These are phyloP conservation scores for Spodoptera littoralis DNA, from an alignment of 2,888 invertebrate genomes.

Conservation along the genomic window DNA sequence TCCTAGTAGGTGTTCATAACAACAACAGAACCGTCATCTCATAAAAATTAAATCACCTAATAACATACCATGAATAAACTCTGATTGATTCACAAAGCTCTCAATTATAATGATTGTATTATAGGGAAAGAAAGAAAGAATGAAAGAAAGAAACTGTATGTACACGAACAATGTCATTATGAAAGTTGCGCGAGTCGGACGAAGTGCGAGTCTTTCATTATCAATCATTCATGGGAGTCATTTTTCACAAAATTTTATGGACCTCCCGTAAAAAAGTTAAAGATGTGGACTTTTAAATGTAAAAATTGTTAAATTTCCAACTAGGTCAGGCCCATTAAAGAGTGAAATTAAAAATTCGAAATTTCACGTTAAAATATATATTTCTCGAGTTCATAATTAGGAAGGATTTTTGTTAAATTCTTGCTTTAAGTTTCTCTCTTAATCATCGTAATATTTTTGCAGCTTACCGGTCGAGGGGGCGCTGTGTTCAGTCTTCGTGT, in stretches of 20 bases:
- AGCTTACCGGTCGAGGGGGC: not conserved
- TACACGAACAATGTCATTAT: conserved; percentile 22
- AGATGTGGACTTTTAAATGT: conserved; percentile 45
- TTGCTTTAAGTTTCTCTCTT: conserved; percentile 10
- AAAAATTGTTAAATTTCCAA: conserved; percentile 47
- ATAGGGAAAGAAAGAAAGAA: conserved; percentile 15
- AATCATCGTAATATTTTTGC: conserved; percentile 11
- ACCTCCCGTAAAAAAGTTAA: conserved; percentile 40
- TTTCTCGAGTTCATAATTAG: conserved; percentile 52
- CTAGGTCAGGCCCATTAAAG: conserved; percentile 52
- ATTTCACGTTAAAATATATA: conserved; percentile 27
- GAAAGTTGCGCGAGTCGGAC: conserved; percentile 33
- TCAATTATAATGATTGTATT: conserved; percentile 8
- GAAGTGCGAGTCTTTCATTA: conserved; percentile 43
- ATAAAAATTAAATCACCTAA: not conserved
- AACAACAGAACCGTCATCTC: too few relatives aligned
- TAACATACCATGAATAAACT: not conserved
- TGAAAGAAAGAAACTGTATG: conserved; percentile 16
- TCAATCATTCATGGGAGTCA: conserved; percentile 54
- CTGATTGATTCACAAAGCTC: conserved; percentile 15
- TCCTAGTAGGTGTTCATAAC: too few relatives aligned
- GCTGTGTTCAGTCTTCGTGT: too few relatives aligned
- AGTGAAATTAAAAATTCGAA: conserved; percentile 35
- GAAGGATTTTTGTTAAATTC: conserved; percentile 31
- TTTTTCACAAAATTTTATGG: conserved; percentile 34